Base-by-base conservation (phyloP, 2,113 vertebrate genomes). In the Epinephelus moara region DNA sequence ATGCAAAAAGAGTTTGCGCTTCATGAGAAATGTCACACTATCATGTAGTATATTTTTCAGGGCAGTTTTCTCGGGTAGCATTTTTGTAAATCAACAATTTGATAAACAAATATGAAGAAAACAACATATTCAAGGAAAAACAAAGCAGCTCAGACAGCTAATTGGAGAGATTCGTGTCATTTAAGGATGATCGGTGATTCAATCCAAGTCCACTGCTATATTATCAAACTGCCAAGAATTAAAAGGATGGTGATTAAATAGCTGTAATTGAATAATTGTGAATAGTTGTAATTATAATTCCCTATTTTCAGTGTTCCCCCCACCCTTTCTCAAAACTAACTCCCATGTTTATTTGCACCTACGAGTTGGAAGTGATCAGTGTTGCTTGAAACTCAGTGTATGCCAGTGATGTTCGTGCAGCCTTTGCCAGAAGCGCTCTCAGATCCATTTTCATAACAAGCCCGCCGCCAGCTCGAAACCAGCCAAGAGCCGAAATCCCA, bases 391-490 rank as follows among this genome's bases (percentile, higher is more conserved):
- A 85, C 77, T 52, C 67, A 80, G 73, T 50, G 59, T 72, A 47
- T 90, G 88, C 85, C 84, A 81, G 62, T 84, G 69, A 84, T 86
- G 79, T 74, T 90, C 80, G 57, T 59, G 78, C 78, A 77, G 80
- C 63, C 47, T 85, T 85, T 89, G 92, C 93, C 91, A 93, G 89
- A 76, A 85, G 73, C 75, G 4, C 21, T 85, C 75, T 84, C 80
- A 76, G 79, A 93, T 91, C 88, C 84, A 87, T 91, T 91, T 92
- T 87, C 83, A 86, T 85, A 88, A 92, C 83, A 74, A 81, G 66
- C 49, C 12, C 11, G 64, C 57, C 23, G 57, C 80, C 83, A 86
- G 81, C 81, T 60, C 56, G 4, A 78, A 80, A 75, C 56, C 45
- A 57, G 84, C 86, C 87, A 89, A 85, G 77, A 90, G 71, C 82